Base-by-base conservation (phyloP, 2,113 vertebrate genomes). In the Gasterosteus aculeatus region DNA sequence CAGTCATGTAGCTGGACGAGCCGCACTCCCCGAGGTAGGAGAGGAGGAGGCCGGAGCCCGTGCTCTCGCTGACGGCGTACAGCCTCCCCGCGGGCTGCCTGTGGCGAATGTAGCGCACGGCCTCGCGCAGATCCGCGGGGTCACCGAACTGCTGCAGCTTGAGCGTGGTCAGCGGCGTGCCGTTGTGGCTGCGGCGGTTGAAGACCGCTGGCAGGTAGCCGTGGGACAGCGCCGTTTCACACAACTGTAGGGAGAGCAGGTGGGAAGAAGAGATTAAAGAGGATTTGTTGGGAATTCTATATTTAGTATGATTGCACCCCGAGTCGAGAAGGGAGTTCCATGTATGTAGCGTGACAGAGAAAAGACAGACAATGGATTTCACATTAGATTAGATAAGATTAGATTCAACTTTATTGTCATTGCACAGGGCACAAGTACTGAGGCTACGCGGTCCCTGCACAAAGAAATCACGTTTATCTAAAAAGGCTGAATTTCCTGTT, bases 101-200 rank as follows among this genome's bases (percentile, higher is more conserved):
- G 85, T 94, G 92, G 42, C 94, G 93, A 29, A 96, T 93, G 88
- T 96, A 96, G 58, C 92, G 93, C 63, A 96, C 93, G 0, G 94
- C 95, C 81, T 96, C 95, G 0, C 93, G 90, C 62, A 95, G 86
- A 72, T 95, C 95, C 0, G 93, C 85, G 1, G 95, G 95, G 83
- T 97, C 95, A 6, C 95, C 95, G 5, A 95, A 95, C 84, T 94
- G 93, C 90, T 97, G 96, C 68, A 97, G 93, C 65, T 93, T 93
- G 44, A 94, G 67, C 11, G 94, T 97, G 90, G 90, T 94, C 42
- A 97, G 95, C 0, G 95, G 96, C 0, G 94, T 94, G 77, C 91
- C 85, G 3, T 96, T 96, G 85, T 97, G 96, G 69, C 95, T 93
- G 47, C 96, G 95, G 9, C 96, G 95, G 87, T 95, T 95, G 86